Base-by-base conservation (phyloP, 2,113 vertebrate genomes). In the Cynopterus brachyotis region DNA sequence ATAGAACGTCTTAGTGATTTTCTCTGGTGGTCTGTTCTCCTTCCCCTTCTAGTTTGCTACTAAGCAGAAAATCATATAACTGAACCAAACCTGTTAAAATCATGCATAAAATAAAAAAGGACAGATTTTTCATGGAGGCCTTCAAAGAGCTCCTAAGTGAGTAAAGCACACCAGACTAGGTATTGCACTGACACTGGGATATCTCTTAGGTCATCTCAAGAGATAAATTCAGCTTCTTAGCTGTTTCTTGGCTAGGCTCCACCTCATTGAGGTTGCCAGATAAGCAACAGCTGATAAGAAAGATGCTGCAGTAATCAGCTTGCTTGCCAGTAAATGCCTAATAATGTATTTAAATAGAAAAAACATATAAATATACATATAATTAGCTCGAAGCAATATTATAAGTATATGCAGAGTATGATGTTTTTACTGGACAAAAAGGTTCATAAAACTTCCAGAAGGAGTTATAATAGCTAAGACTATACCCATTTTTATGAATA, bases 221-320 rank as follows among this genome's bases (percentile, higher is more conserved):
- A 78, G 85, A 57, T 66, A 47, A 57, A n/a, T 50, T 91, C 94
- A 64, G 12, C 55, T 24, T 69, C 35, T 60, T 72, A 69, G 60
- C 59, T 78, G 30, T 32, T 76, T 81, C 81, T 79, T 94, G 75
- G 53, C 60, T 19, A 37, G 1, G 10, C 72, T 91, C 82, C 55
- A 79, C 60, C 22, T 73, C 35, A 15, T 10, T 84, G 67, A 78
- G 13, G 35, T 47, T 94, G 40, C 62, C 93, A 96, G n/a, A 73
- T 81, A 89, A 97, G 89, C 47, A 96, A 91, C 28, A 91, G 60
- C 50, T 87, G 86, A 89, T 91, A 80, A 81, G 37, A 87, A 69
- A 90, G 32, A 78, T 16, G 37, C 53, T 80, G 32, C 1, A 0
- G 6, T 76, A 85, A 69, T 89, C 62, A 86, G 20, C 45, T 91